These are phyloP conservation scores for Blastobasis lacticolella DNA, from an alignment of 2,888 invertebrate species.

Conservation along the genomic window DNA sequence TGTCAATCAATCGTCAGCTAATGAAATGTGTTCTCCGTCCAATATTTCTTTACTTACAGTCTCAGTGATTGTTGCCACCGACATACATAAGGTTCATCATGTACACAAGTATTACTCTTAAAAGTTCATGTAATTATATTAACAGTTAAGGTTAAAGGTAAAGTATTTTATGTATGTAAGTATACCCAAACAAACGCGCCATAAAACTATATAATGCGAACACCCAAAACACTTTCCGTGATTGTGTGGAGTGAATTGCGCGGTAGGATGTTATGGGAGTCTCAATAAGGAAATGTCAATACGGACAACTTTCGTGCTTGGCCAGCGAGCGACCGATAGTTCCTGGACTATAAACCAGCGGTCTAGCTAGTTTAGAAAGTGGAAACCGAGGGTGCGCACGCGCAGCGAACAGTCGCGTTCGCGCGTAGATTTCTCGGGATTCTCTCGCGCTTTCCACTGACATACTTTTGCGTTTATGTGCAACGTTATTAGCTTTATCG, in stretches of 20 bases:
- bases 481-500: no score
- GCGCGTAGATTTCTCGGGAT: slow-evolving; percentile 69
- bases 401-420: slow-evolving; percentile 27
- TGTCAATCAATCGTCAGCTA: slow-evolving; percentile 41
- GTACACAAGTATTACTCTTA: no score
- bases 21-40: slow-evolving; percentile 22
- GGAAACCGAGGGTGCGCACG: slow-evolving; percentile 56
- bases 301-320: slow-evolving; percentile 52
- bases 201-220: no score
- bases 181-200: no score
- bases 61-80: no score
- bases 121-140: no score
- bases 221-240: no score
- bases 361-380: slow-evolving; percentile 68
- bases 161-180: no score
- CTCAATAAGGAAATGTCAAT: slow-evolving; percentile 52
- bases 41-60: no score
- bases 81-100: no score
- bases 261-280: slow-evolving; percentile 6
- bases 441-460: slow-evolving; percentile 72
- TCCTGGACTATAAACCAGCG: slow-evolving; percentile 63
- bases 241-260: no score
- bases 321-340: slow-evolving; percentile 37
- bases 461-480: slow-evolving; percentile 11
- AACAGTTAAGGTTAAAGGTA: no score